Base-by-base conservation (phyloP, 1,140 invertebrate species). In the Zaprionus taronus region DNA sequence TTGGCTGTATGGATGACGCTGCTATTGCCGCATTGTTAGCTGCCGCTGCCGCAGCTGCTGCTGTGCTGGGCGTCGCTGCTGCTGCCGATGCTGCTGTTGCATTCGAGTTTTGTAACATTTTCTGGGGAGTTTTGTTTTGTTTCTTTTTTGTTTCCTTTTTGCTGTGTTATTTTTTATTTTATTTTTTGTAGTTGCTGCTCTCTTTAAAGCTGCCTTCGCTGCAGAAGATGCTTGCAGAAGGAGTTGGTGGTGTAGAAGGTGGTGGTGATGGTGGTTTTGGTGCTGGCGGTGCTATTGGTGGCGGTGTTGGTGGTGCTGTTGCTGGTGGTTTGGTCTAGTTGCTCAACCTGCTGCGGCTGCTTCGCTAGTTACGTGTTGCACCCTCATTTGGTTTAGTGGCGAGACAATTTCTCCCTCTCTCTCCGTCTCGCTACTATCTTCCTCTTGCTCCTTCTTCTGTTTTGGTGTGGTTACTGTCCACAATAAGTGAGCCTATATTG, bases 101-200 rank as follows among this genome's bases (percentile, higher is more conserved):
- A 80, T 89, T 89, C 71, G 84, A 81, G 84, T 89, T 89, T 89
- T 89, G 84, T 82, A 89, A 89, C 85, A 89, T 89, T 90, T 89
- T 79, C 62, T 78, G 28, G 47, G 60, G 73, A 36, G 49, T 51
- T 66, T 56, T 56, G 22, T 31, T 34, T 26, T 36, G 6, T 36
- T 14, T 34, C 28, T 20, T 38, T 55, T 12, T 53, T 69, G 44
- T n/a, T 64, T 65, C 61, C 68, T 64, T 28, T 26, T 22, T 6
- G 38, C 17, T 63, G 72, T n/a, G n/a, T n/a, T n/a, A n/a, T 60
- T 60, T 60, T 34, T 58, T 34, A 2, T 60, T 14, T 60, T 57
- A 26, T 34, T 58, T 44, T 44, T 34, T n/a, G 38, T 60, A 62
- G 47, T 44, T 38, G 51, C 34, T 56, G 31, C 31, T 20, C 22